Conservation (phyloP, 2,888 invertebrate species). For the Anodontia alba region DNA sequence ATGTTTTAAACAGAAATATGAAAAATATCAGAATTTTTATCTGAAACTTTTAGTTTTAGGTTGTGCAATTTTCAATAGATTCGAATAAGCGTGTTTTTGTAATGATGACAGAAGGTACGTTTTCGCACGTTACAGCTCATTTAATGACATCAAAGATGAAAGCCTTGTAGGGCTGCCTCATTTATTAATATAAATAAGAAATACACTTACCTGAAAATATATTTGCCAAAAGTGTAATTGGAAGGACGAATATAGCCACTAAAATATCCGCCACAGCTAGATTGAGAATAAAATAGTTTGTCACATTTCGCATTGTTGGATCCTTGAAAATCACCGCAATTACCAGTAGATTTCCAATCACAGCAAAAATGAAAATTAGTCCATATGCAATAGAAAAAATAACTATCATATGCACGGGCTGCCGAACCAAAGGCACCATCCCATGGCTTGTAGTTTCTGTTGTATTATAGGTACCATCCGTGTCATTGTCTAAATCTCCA, state of each 20-base stretch:
- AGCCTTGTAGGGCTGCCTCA: no score
- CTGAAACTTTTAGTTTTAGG: no score
- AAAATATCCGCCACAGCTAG: constrained; percentile 76
- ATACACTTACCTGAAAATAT: constrained; percentile 69
- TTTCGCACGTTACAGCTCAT: no score
- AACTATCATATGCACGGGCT: constrained; percentile 68
- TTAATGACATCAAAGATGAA: no score
- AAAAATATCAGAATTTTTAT: constrained; percentile 5
- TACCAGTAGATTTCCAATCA: constrained; percentile 83
- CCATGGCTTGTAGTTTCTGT: neutral
- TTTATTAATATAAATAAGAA: neutral
- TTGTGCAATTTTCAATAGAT: no score
- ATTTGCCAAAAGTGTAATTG: constrained; percentile 70
- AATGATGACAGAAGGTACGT: no score
- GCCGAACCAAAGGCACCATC: constrained; percentile 58
- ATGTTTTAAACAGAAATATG: neutral
- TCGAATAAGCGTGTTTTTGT: no score
- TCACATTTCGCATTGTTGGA: constrained; percentile 83
- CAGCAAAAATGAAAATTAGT: constrained; percentile 80
- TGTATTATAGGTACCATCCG: neutral
- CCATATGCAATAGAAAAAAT: constrained; percentile 80
- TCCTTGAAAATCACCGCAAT: constrained; percentile 81
- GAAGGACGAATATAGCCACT: constrained; percentile 70
- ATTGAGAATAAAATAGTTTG: constrained; percentile 79
- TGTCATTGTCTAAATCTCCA: neutral